A percentile compares a stretch with the other conserved stretches of the same genome.
phyloP scores from a whole-genome alignment of 2,888 invertebrate genomes.

The Drosophila demipolita region DNA sequence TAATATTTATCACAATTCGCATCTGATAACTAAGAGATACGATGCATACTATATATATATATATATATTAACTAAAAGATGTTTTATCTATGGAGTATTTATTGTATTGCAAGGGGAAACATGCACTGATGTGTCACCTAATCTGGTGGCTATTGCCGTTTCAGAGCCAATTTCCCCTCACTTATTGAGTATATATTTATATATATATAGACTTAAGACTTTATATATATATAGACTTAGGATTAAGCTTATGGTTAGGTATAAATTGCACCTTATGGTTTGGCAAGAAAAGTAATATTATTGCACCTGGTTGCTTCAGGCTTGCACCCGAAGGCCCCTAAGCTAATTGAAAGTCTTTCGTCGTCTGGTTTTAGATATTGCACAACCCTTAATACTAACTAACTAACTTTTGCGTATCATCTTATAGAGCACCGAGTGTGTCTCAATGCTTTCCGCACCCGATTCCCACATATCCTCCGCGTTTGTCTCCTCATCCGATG shows the following conservation, averaged over 20 bases:
- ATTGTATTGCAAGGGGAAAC: constrained; percentile 20
- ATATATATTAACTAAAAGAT: constrained; percentile 7
- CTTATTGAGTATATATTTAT: constrained; percentile 5
- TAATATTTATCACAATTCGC: constrained; percentile 85
- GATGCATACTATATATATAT: constrained; percentile 53
- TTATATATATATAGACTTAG: not conserved
- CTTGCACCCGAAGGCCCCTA: constrained; percentile 5
- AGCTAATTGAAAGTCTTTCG: constrained; percentile 57
- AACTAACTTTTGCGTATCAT: constrained; percentile 87
- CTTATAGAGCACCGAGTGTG: constrained; percentile 94
- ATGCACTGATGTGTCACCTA: constrained; percentile 16
- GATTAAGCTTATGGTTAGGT: constrained; percentile 2
- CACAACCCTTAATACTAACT: constrained; percentile 52
- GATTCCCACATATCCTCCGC: constrained; percentile 94
- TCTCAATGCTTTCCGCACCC: constrained; percentile 94
- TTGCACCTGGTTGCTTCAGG: constrained; percentile 63
- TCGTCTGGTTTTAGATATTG: constrained; percentile 56
- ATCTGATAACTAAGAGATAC: constrained; percentile 61
- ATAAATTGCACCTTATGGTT: constrained; percentile 71
- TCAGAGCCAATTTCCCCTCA: constrained; percentile 23
- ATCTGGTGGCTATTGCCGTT: constrained; percentile 36
- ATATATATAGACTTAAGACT: not conserved
- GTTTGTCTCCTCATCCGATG: constrained; percentile 88
- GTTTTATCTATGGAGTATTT: constrained; percentile 27
- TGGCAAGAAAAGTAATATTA: constrained; percentile 70